Evolutionary conservation across 2,113 vertebrate genomes (phyloP).

Genomic region (Pantherophis guttatus): DNA sequence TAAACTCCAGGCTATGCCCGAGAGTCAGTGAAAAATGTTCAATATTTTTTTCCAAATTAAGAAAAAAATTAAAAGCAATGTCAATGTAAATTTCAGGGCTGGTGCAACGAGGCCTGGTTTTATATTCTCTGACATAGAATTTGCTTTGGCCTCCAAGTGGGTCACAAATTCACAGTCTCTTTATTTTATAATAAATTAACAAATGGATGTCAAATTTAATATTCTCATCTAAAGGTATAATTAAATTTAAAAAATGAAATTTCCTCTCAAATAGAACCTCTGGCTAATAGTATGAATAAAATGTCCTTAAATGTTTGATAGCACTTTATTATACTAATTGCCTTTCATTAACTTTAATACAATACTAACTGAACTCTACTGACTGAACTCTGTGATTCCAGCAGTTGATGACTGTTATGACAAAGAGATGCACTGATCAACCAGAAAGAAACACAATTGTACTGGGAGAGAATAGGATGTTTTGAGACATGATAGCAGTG

Average conservation of each 20-base stretch:
- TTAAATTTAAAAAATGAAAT: constrained; percentile 44
- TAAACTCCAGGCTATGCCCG: background rate
- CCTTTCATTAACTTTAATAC: constrained; percentile 48
- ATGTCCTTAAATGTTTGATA: constrained; percentile 25
- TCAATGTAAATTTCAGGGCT: background rate
- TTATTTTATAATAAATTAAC: constrained; percentile 54
- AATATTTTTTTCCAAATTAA: background rate
- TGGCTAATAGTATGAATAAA: constrained; percentile 46
- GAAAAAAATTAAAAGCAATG: background rate
- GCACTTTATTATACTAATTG: constrained; percentile 50
- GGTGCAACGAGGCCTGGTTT: background rate
- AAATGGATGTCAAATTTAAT: constrained; percentile 39
- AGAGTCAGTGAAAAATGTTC: background rate
- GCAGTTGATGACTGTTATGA: accelerated
- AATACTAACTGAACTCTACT: constrained; percentile 29
- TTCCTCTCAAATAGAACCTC: constrained; percentile 38
- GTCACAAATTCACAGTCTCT: constrained; percentile 37
- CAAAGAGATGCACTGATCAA: background rate
- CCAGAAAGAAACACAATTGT: background rate
- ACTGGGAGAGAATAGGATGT: background rate
- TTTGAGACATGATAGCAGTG: background rate
- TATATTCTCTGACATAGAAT: background rate
- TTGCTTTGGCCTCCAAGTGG: background rate
- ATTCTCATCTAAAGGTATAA: constrained; percentile 41
- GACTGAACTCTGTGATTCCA: accelerated